Evolutionary conservation across 2,797 vertebrate genomes (phyloP), one percentile per base, ranked within the genome.

Genomic region (Ptychadena robeensis): DNA sequence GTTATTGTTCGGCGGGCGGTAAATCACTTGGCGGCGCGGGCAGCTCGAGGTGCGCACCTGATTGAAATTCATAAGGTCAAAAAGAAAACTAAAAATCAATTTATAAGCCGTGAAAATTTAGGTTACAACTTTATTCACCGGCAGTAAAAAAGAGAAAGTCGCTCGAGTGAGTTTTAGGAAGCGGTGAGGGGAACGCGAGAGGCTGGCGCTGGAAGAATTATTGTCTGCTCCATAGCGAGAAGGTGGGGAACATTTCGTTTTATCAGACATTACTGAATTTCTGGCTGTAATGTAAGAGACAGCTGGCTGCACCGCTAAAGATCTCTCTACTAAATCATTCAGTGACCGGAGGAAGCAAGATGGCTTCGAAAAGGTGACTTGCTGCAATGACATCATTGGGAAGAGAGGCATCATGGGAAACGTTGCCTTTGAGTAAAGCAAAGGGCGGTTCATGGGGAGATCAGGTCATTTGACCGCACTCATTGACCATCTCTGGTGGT

Each of bases 51-150:
- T 92, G 92, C 92, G 90, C 87, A 91, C 91, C 92, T 93, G 93
- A 94, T 94, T 94, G 93, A 94, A 94, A 94, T 94, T 94, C 94
- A 94, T 94, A 93, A 93, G 94, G 93, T 94, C 94, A 94, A 93
- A 93, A 94, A 93, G 92, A 93, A 94, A 94, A 93, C 92, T 92
- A 93, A 94, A 94, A 94, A 94, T 94, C 92, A 94, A 94, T 94
- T 94, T 93, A 94, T 93, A 94, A 94, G 92, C 91, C 92, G 93
- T 93, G 94, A 94, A 94, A 92, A 94, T 94, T 93, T 92, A 94
- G 92, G 92, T 92, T 93, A 91, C 91, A 92, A 92, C 91, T 91
- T 91, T 93, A 94, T 94, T 91, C 91, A 92, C 53, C 90, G 92
- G 92, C 90, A 91, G 94, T 93, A 77, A 94, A 71, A 53, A 11